phyloP scores from a whole-genome alignment of 2,797 vertebrate genomes.

The Pelobates cultripes region DNA sequence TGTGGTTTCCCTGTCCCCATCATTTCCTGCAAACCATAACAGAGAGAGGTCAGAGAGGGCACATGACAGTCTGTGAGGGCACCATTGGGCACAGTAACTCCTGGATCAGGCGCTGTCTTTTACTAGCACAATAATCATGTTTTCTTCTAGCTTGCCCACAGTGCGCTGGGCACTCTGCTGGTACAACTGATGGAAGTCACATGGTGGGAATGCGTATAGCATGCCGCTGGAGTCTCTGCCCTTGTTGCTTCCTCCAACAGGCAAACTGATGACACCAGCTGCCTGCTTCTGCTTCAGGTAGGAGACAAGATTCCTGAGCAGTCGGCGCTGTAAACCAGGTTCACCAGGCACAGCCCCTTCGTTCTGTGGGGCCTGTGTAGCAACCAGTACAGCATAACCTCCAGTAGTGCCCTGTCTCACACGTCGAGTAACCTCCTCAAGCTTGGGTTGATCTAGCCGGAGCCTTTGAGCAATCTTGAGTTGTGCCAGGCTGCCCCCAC shows the following conservation, averaged over 20 bases:
- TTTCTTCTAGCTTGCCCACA: slow-evolving; percentile 92
- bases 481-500: slow-evolving; percentile 79
- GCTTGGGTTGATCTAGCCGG: slow-evolving; percentile 93
- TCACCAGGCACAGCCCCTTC: slow-evolving; percentile 77
- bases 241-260: slow-evolving; percentile 84
- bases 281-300: slow-evolving; percentile 99
- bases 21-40: slow-evolving; percentile 9
- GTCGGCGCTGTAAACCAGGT: slow-evolving; percentile 88
- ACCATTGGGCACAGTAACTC: slow-evolving; percentile 9
- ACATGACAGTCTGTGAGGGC: slow-evolving; percentile 6
- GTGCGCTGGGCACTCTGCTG: slow-evolving; percentile 90
- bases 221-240: slow-evolving; percentile 88
- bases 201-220: slow-evolving; percentile 96
- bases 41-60: slow-evolving; percentile 11
- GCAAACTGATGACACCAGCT: slow-evolving; percentile 94
- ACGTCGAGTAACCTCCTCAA: slow-evolving; percentile 93
- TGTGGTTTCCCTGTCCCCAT: not conserved
- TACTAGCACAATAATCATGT: slow-evolving; percentile 95
- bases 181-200: slow-evolving; percentile 96
- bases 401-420: slow-evolving; percentile 90
- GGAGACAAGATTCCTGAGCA: slow-evolving; percentile 96
- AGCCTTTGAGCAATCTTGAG: slow-evolving; percentile 97
- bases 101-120: slow-evolving; percentile 79
- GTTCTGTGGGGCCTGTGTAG: slow-evolving; percentile 84
- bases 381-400: slow-evolving; percentile 89